Evolutionary conservation across 2,797 vertebrate species (phyloP), one percentile per base, ranked within the genome.

Genomic region (Simalia tracyae): DNA sequence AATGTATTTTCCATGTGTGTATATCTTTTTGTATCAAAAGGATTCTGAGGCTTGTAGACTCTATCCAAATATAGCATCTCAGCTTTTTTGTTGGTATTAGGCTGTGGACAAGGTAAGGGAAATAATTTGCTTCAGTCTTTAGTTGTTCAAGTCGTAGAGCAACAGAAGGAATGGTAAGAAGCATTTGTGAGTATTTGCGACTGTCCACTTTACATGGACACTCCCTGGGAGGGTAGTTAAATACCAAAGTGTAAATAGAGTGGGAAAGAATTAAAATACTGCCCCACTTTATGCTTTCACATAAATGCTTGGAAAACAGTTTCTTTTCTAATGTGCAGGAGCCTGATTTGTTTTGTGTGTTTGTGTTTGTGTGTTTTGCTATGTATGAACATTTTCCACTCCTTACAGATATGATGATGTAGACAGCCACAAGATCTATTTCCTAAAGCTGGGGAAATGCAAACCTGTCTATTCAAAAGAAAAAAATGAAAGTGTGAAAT

Each of bases 11-110:
- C 95, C 93, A 81, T 66, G n/a, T 94, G 91, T 95, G 92, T 90
- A 76, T 92, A 84, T 96, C 95, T 95, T 96, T 96, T 93, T 94
- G n/a, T 94, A 92, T 93, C 66, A 87, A 95, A 96, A 92, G 96
- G 95, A 96, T 94, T 95, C 96, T 95, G 97, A 97, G 96, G 95
- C 95, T 90, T 94, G 89, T 97, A 97, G 95, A 96, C 93, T 96
- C 95, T 97, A 89, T 96, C 96, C 95, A 81, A 60, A 96, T 96
- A 94, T 90, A 96, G 95, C 95, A 96, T 92, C 95, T 97, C 96
- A 97, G 95, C 97, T 97, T 96, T 89, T 96, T 97, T 96, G 94
- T 96, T 96, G 93, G 36, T 92, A 91, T 93, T 42, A 94, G 95
- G 93, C 92, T 26, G 59, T 14, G 90, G 2, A 95, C 96, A 96